Conservation (phyloP, 1,140 invertebrate genomes). For the Gonatopus flavifemur region DNA sequence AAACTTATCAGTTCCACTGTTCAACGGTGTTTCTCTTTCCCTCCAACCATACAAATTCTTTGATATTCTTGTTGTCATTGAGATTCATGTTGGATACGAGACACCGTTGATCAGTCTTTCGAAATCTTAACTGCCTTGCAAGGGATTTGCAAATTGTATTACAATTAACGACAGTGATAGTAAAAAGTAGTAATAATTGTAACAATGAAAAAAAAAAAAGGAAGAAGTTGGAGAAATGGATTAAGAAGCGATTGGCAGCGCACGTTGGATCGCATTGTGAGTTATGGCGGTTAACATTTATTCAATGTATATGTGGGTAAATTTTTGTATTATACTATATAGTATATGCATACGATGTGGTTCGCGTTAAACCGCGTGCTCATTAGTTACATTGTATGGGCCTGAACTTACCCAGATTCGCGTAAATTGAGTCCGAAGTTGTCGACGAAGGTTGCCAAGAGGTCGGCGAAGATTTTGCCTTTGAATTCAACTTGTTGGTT, state of each 20-base stretch:
- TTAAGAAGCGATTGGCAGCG: too few relatives aligned
- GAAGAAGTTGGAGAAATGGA: too few relatives aligned
- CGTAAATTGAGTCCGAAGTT: constrained; percentile 71
- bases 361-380: constrained; percentile 20
- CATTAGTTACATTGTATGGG: constrained; percentile 58
- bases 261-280: constrained; percentile 48
- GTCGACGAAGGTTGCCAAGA: constrained; percentile 57
- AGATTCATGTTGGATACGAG: too few relatives aligned
- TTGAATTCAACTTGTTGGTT: constrained; percentile 45
- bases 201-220: background rate
- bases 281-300: constrained; percentile 52
- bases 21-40: too few relatives aligned
- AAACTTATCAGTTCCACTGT: too few relatives aligned
- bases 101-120: too few relatives aligned
- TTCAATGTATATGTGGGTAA: background rate
- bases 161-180: too few relatives aligned
- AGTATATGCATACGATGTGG: constrained; percentile 3
- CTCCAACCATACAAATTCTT: too few relatives aligned
- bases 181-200: background rate
- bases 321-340: constrained; percentile 11
- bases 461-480: constrained; percentile 38
- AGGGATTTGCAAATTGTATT: too few relatives aligned
- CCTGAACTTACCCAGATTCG: constrained; percentile 71
- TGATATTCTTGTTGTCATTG: too few relatives aligned
- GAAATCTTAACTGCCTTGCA: too few relatives aligned